phyloP scores from a whole-genome alignment of 2,888 invertebrate genomes.

The Dastarcus helophoroides region DNA sequence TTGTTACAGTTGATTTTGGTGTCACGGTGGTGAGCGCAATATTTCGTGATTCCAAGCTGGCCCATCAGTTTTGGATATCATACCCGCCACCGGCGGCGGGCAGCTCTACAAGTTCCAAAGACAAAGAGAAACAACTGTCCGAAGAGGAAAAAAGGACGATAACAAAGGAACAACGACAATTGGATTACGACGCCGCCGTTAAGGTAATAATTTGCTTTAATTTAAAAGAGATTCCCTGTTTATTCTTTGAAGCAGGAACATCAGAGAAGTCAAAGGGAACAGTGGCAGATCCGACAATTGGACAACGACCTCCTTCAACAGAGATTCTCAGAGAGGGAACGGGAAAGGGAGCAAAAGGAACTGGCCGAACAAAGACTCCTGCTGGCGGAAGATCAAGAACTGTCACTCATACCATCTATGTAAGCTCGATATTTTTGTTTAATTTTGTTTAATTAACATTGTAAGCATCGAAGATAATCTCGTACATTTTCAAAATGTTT shows the following conservation, averaged over 20 bases:
- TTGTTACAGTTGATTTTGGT: no score
- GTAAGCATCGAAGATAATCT: slow-evolving; percentile 1
- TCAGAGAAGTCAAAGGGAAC: slow-evolving; percentile 48
- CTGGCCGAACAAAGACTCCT: slow-evolving; percentile 33
- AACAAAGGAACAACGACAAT: slow-evolving; percentile 48
- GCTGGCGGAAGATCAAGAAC: slow-evolving; percentile 29
- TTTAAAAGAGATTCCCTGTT: background rate
- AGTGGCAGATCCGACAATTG: slow-evolving; percentile 47
- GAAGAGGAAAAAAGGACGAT: slow-evolving; percentile 42
- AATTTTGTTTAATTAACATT: background rate
- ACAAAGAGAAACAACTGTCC: slow-evolving; percentile 45
- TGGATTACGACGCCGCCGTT: slow-evolving; percentile 50
- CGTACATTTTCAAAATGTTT: background rate
- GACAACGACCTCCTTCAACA: slow-evolving; percentile 51
- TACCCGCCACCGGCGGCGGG: slow-evolving; percentile 71
- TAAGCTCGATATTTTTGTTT: slow-evolving; percentile 26
- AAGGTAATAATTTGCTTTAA: slow-evolving; percentile 33
- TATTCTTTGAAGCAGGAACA: slow-evolving; percentile 28
- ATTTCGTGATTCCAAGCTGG: slow-evolving; percentile 52
- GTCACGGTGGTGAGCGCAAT: no score
- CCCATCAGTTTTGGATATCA: slow-evolving; percentile 79
- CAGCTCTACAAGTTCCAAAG: slow-evolving; percentile 47
- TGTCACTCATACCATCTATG: slow-evolving; percentile 27
- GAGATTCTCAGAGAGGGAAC: slow-evolving; percentile 47
- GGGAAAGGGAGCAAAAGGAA: slow-evolving; percentile 47